phyloP scores from a whole-genome alignment of 2,888 invertebrate species.

The Kryphioiulus occultus region DNA sequence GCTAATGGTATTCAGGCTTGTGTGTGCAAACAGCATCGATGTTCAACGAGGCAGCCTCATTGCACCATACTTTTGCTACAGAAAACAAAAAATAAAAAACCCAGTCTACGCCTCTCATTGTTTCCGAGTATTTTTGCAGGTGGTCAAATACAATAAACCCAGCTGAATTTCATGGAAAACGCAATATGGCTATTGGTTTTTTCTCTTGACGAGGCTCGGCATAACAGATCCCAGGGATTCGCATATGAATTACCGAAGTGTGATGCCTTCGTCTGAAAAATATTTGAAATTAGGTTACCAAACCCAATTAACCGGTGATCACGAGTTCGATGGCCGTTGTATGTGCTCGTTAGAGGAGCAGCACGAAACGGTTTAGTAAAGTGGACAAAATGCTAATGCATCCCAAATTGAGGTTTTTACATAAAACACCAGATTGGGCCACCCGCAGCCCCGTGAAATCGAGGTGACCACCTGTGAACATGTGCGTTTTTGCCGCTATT shows the following conservation, averaged over 20 bases:
- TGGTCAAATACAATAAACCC: background rate
- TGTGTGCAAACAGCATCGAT: background rate
- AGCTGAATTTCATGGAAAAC: background rate
- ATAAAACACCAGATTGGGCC: background rate
- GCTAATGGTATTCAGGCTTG: background rate
- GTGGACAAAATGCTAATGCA: background rate
- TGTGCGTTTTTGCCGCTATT: too few species aligned
- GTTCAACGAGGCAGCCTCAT: background rate
- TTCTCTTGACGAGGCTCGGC: background rate
- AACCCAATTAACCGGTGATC: constrained; percentile 1
- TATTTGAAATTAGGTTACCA: background rate
- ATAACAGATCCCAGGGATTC: background rate
- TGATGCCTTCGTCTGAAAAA: background rate
- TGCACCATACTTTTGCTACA: background rate
- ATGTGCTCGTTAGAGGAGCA: background rate
- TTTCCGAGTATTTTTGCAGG: background rate
- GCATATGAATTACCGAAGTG: background rate
- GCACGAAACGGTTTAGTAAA: background rate
- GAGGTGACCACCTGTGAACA: background rate
- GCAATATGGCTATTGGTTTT: background rate
- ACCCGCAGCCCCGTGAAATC: background rate
- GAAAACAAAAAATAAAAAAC: background rate
- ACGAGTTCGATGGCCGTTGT: constrained; percentile 14
- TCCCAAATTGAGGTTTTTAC: background rate
- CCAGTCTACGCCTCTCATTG: background rate